These are phyloP conservation scores for Xanthorhoe designata DNA, from an alignment of 2,888 invertebrate species.

Conservation along the genomic window DNA sequence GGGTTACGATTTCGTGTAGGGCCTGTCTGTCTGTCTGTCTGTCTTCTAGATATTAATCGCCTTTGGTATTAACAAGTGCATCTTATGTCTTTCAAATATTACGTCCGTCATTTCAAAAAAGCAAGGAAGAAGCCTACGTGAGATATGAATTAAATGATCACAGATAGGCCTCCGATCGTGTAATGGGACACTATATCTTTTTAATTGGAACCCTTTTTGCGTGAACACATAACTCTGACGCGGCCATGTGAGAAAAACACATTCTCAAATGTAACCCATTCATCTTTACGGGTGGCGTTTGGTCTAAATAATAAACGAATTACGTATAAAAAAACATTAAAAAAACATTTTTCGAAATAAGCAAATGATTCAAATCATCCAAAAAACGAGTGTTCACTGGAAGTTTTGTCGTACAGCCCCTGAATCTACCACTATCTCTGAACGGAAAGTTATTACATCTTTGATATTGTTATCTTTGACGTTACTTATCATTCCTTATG, in stretches of 20 bases:
- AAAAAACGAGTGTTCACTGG: no score
- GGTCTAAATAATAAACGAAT: constrained; percentile 3
- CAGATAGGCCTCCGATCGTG: constrained; percentile 61
- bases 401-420: no score
- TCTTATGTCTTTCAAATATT: not conserved
- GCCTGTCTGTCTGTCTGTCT: no score
- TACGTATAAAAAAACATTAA: not conserved
- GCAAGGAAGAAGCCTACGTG: constrained; percentile 61
- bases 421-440: no score
- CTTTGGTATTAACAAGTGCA: no score
- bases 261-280: constrained; percentile 72
- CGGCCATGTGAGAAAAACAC: constrained; percentile 75
- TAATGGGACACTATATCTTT: constrained; percentile 76
- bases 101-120: not conserved
- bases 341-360: not conserved
- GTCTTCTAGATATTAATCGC: no score
- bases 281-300: constrained; percentile 54
- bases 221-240: constrained; percentile 59
- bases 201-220: constrained; percentile 80
- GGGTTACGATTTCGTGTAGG: no score
- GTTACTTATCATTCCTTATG: no score
- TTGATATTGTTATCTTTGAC: no score
- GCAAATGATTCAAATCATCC: no score
- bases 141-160: constrained; percentile 78
- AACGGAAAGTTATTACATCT: no score